Evolutionary conservation across 1,140 invertebrate genomes (phyloP).

Genomic region (Orchesella cincta): DNA sequence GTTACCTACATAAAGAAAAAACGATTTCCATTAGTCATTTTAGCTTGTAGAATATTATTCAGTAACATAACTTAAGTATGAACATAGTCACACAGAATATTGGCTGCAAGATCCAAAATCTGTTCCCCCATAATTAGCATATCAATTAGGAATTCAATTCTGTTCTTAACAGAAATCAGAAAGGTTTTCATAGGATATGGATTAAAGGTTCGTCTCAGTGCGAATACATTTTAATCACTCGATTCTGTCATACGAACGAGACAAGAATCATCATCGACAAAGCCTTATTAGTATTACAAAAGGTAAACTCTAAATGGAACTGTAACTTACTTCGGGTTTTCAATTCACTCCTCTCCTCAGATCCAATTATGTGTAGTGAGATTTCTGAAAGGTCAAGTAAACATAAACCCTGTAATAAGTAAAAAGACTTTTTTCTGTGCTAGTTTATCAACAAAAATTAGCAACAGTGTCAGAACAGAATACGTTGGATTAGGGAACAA

Average conservation of each 20-base stretch:
- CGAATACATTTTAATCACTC: background rate
- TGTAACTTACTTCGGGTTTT: background rate
- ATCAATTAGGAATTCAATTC: background rate
- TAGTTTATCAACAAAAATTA: background rate
- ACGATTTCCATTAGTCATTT: background rate
- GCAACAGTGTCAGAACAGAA: background rate
- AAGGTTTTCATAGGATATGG: background rate
- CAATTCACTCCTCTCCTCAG: background rate
- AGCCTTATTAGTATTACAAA: background rate
- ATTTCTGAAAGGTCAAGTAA: background rate
- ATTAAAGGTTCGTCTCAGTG: background rate
- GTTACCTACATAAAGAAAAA: background rate
- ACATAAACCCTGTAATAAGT: background rate
- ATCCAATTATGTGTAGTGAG: background rate
- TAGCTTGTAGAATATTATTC: background rate
- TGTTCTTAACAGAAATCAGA: background rate
- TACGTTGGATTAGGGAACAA: slow-evolving; percentile 35
- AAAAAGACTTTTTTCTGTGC: too few species aligned
- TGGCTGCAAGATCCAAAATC: background rate
- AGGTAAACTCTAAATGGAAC: background rate
- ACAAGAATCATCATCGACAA: slow-evolving; percentile 25
- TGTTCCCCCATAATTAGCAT: background rate
- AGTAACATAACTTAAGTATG: background rate
- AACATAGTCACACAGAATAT: background rate
- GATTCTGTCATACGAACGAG: slow-evolving; percentile 20